Evolutionary conservation across 1,140 invertebrate genomes (phyloP).

Genomic region (Vanessa atalanta): DNA sequence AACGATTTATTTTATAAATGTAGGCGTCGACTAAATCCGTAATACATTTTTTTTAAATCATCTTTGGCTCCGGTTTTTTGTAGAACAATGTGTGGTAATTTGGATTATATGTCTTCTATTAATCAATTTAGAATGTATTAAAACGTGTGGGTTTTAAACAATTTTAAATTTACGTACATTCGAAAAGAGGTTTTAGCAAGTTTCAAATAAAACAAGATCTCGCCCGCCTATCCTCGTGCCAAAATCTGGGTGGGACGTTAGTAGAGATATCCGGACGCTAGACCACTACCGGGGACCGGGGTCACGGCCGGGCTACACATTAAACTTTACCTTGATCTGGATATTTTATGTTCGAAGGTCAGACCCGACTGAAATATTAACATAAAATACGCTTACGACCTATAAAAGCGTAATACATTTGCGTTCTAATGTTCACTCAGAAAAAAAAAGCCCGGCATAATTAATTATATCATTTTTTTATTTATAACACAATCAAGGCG

Average conservation of each 20-base stretch:
- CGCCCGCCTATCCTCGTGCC: conserved; percentile 19
- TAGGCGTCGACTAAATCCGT: neutral
- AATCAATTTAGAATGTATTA: too few relatives aligned
- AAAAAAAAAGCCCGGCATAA: neutral
- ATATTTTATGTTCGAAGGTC: conserved; percentile 39
- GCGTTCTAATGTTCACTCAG: neutral
- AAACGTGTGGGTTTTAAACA: too few relatives aligned
- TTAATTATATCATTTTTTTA: too few relatives aligned
- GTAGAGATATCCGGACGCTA: conserved; percentile 32
- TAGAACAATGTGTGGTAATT: too few relatives aligned
- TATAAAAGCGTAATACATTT: conserved; percentile 18
- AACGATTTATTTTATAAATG: neutral
- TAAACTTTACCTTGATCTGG: conserved; percentile 44
- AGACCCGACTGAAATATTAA: conserved; percentile 30
- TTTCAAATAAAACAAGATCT: conserved; percentile 10
- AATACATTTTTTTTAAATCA: too few relatives aligned
- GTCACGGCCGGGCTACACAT: conserved; percentile 39
- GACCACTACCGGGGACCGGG: conserved; percentile 21
- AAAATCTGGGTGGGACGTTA: conserved; percentile 29
- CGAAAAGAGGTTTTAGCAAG: neutral
- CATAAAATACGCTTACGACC: conserved; percentile 34
- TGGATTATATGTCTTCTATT: too few relatives aligned
- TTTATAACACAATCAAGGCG: too few relatives aligned
- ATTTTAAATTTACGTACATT: neutral
- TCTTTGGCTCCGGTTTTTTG: too few relatives aligned